These are phyloP conservation scores for Aix galericulata DNA, from an alignment of 2,113 vertebrate genomes.

Conservation along the genomic window DNA sequence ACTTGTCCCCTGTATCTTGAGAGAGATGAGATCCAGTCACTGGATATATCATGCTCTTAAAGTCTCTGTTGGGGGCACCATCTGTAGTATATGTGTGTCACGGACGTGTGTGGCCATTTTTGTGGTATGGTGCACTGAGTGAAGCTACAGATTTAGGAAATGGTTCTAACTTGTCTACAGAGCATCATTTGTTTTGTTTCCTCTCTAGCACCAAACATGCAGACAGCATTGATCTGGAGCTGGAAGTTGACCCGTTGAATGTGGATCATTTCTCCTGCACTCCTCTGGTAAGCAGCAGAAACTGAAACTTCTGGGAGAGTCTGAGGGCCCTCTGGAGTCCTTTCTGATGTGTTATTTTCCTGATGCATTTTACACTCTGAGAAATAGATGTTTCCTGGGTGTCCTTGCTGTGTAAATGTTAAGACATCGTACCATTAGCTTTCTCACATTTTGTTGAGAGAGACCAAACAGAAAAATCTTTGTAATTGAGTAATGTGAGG, in stretches of 20 bases:
- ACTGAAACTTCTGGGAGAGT: neutral
- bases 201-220: conserved; percentile 91
- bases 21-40: fast-evolving
- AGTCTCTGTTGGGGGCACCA: neutral
- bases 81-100: neutral
- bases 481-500: neutral
- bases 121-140: neutral
- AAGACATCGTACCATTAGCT: fast-evolving
- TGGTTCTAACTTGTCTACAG: neutral
- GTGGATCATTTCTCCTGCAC: conserved; percentile 99
- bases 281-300: conserved; percentile 87
- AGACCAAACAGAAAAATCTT: neutral
- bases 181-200: neutral
- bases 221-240: conserved; percentile 95
- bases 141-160: neutral
- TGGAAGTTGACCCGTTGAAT: conserved; percentile 97
- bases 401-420: neutral
- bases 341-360: neutral
- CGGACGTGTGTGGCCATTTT: neutral
- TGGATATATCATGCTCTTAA: neutral
- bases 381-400: neutral
- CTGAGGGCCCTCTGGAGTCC: neutral
- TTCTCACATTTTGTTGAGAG: neutral
- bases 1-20: neutral
- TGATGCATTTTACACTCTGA: neutral